These are phyloP conservation scores for Lateolabrax maculatus DNA, from an alignment of 2,797 vertebrate genomes.

Conservation along the genomic window DNA sequence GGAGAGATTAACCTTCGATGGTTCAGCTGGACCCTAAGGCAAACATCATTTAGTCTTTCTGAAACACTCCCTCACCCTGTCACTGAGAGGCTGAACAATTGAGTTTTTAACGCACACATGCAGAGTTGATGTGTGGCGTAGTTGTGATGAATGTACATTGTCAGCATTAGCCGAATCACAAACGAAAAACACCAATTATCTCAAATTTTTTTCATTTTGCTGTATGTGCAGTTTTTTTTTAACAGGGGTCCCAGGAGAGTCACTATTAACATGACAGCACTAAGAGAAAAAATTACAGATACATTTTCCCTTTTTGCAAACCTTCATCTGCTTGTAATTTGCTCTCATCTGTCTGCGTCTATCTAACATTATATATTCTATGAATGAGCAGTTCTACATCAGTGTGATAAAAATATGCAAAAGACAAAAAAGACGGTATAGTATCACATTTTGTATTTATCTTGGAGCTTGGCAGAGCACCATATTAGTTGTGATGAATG, in stretches of 20 bases:
- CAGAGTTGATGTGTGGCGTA: background rate
- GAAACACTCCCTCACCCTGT: background rate
- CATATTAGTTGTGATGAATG: constrained; percentile 48
- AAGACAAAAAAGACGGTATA: background rate
- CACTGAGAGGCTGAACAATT: constrained; percentile 1
- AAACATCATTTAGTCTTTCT: constrained; percentile 20
- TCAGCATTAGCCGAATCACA: constrained; percentile 37
- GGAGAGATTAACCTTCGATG: constrained; percentile 30
- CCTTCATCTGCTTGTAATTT: background rate
- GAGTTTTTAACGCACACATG: constrained; percentile 3
- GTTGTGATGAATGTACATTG: constrained; percentile 9
- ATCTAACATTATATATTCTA: background rate
- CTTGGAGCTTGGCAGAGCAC: background rate
- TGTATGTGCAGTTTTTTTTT: background rate
- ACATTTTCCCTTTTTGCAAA: background rate
- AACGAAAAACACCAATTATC: constrained; percentile 38
- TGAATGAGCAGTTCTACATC: background rate
- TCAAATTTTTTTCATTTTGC: constrained; percentile 29
- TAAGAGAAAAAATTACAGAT: background rate
- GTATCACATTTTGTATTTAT: background rate
- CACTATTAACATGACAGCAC: background rate
- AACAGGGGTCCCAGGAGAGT: constrained; percentile 14
- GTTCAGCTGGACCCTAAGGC: constrained; percentile 23
- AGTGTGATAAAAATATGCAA: background rate
- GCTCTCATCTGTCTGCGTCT: background rate